Conservation (phyloP, 2,888 invertebrate species). For the Chrysolina haemoptera region DNA sequence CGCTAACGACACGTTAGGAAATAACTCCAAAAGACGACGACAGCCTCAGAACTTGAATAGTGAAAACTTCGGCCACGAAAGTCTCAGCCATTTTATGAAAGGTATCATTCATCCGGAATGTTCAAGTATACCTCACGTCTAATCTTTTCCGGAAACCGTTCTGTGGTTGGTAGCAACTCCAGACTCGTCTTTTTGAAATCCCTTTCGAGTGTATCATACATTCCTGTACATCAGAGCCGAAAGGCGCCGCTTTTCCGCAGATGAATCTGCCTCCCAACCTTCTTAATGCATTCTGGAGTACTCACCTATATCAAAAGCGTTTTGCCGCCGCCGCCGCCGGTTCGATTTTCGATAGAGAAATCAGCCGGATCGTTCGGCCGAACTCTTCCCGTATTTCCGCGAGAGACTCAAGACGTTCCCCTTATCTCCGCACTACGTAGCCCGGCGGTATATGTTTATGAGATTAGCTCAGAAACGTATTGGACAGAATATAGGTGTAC, state of each 20-base stretch:
- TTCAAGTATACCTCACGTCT: not conserved
- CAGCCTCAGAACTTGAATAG: too few species aligned
- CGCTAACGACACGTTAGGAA: too few species aligned
- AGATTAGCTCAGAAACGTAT: constrained; percentile 40
- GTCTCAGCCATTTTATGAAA: too few species aligned
- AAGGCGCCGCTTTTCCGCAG: not conserved
- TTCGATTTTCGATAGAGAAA: constrained; percentile 37
- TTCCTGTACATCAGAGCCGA: not conserved
- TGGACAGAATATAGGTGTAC: constrained; percentile 35
- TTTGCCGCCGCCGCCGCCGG: constrained; percentile 12
- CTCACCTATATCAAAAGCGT: constrained; percentile 14
- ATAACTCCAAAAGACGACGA: too few species aligned
- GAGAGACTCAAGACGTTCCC: constrained; percentile 36
- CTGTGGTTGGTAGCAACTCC: not conserved
- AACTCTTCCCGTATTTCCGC: constrained; percentile 48
- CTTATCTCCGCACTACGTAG: constrained; percentile 34
- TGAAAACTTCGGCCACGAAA: too few species aligned
- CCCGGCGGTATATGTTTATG: constrained; percentile 36
- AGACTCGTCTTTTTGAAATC: not conserved
- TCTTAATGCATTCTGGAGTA: constrained; percentile 17
- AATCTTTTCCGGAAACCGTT: not conserved
- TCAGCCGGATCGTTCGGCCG: constrained; percentile 48
- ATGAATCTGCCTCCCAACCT: not conserved
- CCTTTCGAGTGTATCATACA: constrained; percentile 6
- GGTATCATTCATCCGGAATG: too few species aligned